phyloP scores from a whole-genome alignment of 2,888 invertebrate species.

The Drosophila nr. perissopoda region DNA sequence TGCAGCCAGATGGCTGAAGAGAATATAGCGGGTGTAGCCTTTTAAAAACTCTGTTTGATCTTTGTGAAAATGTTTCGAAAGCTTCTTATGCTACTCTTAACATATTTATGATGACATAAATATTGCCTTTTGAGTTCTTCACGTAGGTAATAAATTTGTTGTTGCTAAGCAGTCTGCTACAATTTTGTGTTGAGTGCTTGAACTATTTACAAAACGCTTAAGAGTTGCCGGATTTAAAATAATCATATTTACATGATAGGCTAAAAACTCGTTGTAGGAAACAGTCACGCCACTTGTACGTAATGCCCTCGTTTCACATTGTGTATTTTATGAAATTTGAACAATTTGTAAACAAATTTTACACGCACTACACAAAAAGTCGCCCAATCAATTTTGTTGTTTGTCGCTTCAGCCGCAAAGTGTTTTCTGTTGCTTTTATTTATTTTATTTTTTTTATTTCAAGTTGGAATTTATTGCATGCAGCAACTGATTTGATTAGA shows the following conservation, averaged over 20 bases:
- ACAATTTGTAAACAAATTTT: constrained; percentile 57
- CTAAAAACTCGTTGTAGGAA: constrained; percentile 1
- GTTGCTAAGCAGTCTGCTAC: constrained; percentile 4
- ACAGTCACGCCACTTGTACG: constrained; percentile 34
- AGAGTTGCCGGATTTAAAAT: constrained; percentile 39
- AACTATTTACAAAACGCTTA: constrained; percentile 30
- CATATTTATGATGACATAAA: no score
- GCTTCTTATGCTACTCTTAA: background rate
- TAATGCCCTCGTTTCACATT: background rate
- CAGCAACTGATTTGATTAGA: constrained; percentile 79
- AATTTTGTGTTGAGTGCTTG: constrained; percentile 4
- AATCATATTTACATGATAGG: constrained; percentile 49
- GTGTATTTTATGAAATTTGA: constrained; percentile 26
- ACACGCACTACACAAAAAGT: constrained; percentile 54
- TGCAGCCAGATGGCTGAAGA: background rate
- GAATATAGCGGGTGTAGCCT: background rate
- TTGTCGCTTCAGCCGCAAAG: constrained; percentile 58
- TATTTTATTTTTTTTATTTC: constrained; percentile 18
- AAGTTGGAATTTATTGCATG: constrained; percentile 70
- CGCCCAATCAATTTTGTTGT: constrained; percentile 60
- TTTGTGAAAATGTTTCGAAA: background rate
- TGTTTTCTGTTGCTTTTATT: constrained; percentile 34
- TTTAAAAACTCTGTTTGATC: background rate
- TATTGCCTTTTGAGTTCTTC: background rate
- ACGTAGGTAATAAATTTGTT: background rate